These are phyloP conservation scores for Mesocentrotus franciscanus DNA, from an alignment of 53 echinoderm and acorn worm species.

Conservation along the genomic window DNA sequence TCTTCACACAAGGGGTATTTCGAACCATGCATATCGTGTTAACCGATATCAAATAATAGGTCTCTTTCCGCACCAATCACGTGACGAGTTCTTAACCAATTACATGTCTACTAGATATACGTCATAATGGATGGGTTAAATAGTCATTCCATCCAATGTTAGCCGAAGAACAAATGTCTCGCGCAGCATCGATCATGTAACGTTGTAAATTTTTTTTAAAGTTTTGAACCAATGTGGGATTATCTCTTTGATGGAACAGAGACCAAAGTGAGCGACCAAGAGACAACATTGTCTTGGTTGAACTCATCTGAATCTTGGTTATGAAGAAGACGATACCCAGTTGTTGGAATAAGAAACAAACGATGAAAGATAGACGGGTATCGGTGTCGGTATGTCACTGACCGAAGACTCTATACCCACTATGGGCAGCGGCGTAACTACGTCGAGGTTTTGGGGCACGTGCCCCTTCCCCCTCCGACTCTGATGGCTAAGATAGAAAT, in stretches of 20 bases:
- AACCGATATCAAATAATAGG: neutral
- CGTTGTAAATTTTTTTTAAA: neutral
- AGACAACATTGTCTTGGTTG: slow-evolving; percentile 38
- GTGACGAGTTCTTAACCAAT: neutral
- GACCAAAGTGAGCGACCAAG: neutral
- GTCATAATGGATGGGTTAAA: neutral
- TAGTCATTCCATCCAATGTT: neutral
- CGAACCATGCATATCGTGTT: neutral
- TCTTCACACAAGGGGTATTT: neutral
- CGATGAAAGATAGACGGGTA: neutral
- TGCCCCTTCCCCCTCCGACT: too few relatives aligned
- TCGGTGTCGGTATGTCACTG: slow-evolving; percentile 15
- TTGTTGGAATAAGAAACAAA: slow-evolving; percentile 36
- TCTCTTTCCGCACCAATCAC: neutral
- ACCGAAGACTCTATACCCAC: neutral
- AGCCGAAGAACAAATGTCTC: neutral
- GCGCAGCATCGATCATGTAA: neutral
- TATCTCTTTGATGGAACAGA: neutral
- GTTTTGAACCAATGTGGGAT: neutral
- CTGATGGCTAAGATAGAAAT: too few relatives aligned
- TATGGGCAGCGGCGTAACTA: too few relatives aligned
- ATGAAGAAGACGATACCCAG: slow-evolving; percentile 47
- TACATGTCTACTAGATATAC: neutral
- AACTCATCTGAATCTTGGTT: slow-evolving; percentile 27
- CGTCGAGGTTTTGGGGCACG: too few relatives aligned